A percentile compares a stretch with the other conserved stretches of the same genome.
Conservation (phyloP, 2,797 vertebrate species). For the Syncerus caffer region DNA sequence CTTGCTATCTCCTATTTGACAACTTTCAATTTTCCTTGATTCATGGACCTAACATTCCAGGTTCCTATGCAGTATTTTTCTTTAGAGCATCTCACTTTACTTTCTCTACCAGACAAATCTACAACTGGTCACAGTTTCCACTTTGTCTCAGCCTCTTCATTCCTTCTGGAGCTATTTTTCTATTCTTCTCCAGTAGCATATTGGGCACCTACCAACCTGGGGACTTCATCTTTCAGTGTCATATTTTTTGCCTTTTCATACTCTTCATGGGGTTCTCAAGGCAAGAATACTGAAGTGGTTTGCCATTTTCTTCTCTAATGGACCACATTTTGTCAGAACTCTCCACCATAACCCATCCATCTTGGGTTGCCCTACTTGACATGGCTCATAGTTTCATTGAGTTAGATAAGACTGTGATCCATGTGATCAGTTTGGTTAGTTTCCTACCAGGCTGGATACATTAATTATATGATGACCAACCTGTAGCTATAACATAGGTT, state of each 20-base stretch:
- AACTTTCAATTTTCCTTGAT: background rate
- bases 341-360: background rate
- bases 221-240: background rate
- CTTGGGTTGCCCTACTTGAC: background rate
- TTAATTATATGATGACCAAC: background rate
- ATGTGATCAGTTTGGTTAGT: background rate
- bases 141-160: background rate
- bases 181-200: background rate
- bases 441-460: background rate
- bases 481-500: background rate
- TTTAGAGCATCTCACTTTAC: background rate
- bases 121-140: background rate
- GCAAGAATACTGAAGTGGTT: background rate
- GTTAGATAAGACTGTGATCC: background rate
- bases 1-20: background rate
- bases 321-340: background rate
- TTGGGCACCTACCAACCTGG: background rate
- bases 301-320: background rate
- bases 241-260: background rate
- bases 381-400: background rate
- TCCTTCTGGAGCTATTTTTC: background rate
- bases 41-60: background rate
- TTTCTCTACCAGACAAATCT: background rate
- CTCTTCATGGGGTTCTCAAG: background rate
- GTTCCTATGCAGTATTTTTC: background rate